Evolutionary conservation across 2,888 invertebrate genomes (phyloP).

Genomic region (Anoplius nigerrimus): DNA sequence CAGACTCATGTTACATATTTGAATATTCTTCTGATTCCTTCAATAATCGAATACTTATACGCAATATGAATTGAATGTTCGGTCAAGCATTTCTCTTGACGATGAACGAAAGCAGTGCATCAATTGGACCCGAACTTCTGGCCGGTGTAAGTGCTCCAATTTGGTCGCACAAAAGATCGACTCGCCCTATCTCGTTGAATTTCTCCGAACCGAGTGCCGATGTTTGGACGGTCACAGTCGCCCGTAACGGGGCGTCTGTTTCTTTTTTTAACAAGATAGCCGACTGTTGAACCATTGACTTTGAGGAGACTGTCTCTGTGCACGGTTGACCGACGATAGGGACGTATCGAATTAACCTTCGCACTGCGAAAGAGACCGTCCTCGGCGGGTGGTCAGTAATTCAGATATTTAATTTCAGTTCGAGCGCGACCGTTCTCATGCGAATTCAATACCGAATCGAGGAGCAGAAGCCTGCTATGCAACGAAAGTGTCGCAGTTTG

Average conservation of each 20-base stretch:
- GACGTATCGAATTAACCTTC: constrained; percentile 47
- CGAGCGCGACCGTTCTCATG: constrained; percentile 34
- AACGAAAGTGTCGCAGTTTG: not conserved
- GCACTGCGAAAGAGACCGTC: constrained; percentile 28
- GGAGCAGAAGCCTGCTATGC: not conserved
- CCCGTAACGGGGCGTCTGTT: not conserved
- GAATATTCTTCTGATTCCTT: too few relatives aligned
- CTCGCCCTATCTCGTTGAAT: too few relatives aligned
- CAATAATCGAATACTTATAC: too few relatives aligned
- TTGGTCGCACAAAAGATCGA: too few relatives aligned
- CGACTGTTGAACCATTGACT: too few relatives aligned
- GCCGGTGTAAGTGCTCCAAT: too few relatives aligned
- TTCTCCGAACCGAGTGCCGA: not conserved
- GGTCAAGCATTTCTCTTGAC: too few relatives aligned
- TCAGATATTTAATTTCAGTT: constrained; percentile 31
- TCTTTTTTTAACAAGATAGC: not conserved
- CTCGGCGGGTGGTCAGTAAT: constrained; percentile 25
- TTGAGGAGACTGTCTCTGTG: not conserved
- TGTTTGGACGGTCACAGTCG: not conserved
- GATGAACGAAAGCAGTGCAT: too few relatives aligned
- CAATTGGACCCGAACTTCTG: too few relatives aligned
- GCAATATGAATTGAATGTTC: too few relatives aligned
- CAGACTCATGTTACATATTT: too few relatives aligned
- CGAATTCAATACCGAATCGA: not conserved
- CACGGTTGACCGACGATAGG: constrained; percentile 15